phyloP scores from a whole-genome alignment of 2,888 invertebrate genomes.

The Dynastes grantii region DNA sequence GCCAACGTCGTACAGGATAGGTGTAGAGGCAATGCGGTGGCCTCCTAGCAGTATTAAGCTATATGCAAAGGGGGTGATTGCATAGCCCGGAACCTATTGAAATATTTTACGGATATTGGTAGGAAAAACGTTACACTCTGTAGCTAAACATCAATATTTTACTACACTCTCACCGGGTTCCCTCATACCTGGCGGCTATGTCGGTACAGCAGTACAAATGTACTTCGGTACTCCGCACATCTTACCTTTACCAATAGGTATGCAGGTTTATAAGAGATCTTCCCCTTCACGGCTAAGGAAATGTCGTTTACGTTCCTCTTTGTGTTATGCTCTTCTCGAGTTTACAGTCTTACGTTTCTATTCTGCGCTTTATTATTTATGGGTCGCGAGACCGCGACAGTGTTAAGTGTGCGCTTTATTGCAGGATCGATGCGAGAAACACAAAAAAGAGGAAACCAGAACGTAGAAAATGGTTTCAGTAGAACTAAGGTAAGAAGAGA shows the following conservation, averaged over 20 bases:
- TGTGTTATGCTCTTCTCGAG: slow-evolving; percentile 34
- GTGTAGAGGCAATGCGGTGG: slow-evolving; percentile 62
- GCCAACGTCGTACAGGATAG: slow-evolving; percentile 66
- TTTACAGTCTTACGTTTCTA: slow-evolving; percentile 45
- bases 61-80: slow-evolving; percentile 57
- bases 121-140: slow-evolving; percentile 39
- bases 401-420: slow-evolving; percentile 43
- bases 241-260: slow-evolving; percentile 13
- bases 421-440: slow-evolving; percentile 36
- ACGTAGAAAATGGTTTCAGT: neutral
- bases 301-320: slow-evolving; percentile 15
- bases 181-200: slow-evolving; percentile 30
- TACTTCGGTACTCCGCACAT: slow-evolving; percentile 15
- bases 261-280: neutral
- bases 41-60: slow-evolving; percentile 53
- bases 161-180: slow-evolving; percentile 25
- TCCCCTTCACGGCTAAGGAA: slow-evolving; percentile 25
- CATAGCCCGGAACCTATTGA: slow-evolving; percentile 51
- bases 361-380: slow-evolving; percentile 45
- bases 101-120: slow-evolving; percentile 52
- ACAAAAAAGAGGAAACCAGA: neutral
- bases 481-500: neutral
- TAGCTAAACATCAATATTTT: slow-evolving; percentile 48
- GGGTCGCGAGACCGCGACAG: slow-evolving; percentile 44
- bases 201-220: slow-evolving; percentile 24